These are phyloP conservation scores for Cebus imitator DNA, from an alignment of 2,113 vertebrate species.

Conservation along the genomic window DNA sequence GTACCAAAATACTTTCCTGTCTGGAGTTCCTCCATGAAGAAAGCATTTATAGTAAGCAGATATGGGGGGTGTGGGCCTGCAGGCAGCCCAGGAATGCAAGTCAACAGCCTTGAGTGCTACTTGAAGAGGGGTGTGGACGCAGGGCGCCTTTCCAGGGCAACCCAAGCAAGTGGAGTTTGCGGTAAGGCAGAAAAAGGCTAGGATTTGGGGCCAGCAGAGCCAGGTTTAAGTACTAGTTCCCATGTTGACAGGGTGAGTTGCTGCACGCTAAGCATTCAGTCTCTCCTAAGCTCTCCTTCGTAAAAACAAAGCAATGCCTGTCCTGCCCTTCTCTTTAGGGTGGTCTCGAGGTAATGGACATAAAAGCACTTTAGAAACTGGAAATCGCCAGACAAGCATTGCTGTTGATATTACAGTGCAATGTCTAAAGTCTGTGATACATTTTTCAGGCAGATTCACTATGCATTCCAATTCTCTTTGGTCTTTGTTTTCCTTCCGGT, in stretches of 20 bases:
- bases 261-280: not conserved
- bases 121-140: not conserved
- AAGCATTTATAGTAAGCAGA: conserved; percentile 40
- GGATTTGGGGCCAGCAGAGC: not conserved
- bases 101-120: not conserved
- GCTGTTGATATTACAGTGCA: not conserved
- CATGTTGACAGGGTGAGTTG: not conserved
- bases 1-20: conserved; percentile 55
- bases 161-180: not conserved
- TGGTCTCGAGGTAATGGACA: not conserved
- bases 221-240: not conserved
- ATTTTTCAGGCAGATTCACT: conserved; percentile 30
- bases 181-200: not conserved
- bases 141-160: conserved; percentile 23
- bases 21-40: conserved; percentile 47
- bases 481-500: conserved; percentile 40
- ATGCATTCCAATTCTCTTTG: not conserved
- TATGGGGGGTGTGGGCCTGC: conserved; percentile 5
- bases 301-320: not conserved
- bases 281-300: not conserved
- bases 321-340: not conserved
- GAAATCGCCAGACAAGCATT: not conserved
- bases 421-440: not conserved
- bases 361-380: not conserved
- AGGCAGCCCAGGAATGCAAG: conserved; percentile 35